Base-by-base conservation (phyloP, 2,888 invertebrate genomes). In the Diabrotica balteata region DNA sequence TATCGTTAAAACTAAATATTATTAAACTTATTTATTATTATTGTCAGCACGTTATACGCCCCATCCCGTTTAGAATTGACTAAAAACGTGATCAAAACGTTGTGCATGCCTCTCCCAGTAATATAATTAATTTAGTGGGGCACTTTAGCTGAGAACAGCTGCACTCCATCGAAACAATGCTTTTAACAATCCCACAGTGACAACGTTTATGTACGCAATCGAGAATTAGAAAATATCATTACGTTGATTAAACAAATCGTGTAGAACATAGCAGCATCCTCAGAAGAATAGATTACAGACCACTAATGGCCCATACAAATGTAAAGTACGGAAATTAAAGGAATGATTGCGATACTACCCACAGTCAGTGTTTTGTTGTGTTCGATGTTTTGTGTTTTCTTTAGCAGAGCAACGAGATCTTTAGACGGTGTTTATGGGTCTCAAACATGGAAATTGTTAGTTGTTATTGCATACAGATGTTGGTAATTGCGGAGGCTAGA, bases 301-400 rank as follows among this genome's bases (percentile, higher is more conserved):
- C 66, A 69, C 72, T 76, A 76, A 76, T 75, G 72, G 75, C 74
- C 75, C 68, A 76, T 76, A 76, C 73, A 75, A 76, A 76, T 76
- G 76, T 75, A 75, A 75, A 75, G 72, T 75, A 73, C 70, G 71
- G 76, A 74, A 76, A 76, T 76, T 76, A 75, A 76, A 74, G 73
- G 73, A 73, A 75, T 70, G 71, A 71, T 69, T 66, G 62, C 11
- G 55, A 44, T 69, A 71, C 71, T 67, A 66, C 71, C 71, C 71
- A 68, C 68, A 57, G 63, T 51, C 50, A 50, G 50, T 63, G 63
- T 63, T 63, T 49, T 10, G 55, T 49, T 57, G 57, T 49, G 50
- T 63, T 57, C 55, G 32, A 55, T 57, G 63, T 63, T 55, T 54
- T 54, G 63, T 55, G 55, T 63, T 55, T 42, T 63, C 47, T 55